Conservation (phyloP, 2,113 vertebrate genomes). For the Martes martes region DNA sequence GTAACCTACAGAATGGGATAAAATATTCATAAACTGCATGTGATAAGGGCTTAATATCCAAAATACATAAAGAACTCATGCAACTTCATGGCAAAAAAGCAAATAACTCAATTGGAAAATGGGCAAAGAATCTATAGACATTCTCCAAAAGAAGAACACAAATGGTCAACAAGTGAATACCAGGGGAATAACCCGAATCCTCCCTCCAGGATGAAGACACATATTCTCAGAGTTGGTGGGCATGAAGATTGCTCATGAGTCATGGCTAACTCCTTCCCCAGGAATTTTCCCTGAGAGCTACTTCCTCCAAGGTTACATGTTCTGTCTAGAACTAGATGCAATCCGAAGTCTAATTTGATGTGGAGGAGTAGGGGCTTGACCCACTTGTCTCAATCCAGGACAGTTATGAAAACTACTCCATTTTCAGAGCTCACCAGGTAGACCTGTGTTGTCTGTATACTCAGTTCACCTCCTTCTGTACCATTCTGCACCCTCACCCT, state of each 20-base stretch:
- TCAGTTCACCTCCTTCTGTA: background rate
- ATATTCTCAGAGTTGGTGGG: background rate
- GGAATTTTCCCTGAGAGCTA: no score
- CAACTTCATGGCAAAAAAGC: background rate
- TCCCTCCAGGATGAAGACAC: background rate
- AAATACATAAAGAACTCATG: background rate
- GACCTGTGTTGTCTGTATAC: background rate
- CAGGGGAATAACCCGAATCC: background rate
- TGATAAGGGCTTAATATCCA: background rate
- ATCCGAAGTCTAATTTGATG: background rate
- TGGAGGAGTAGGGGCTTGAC: no score
- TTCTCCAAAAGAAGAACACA: background rate
- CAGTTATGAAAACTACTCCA: background rate
- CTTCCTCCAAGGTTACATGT: background rate
- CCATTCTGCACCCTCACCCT: background rate
- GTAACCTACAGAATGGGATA: background rate
- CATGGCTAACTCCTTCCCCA: background rate
- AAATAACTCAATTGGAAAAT: background rate
- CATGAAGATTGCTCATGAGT: background rate
- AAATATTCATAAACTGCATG: background rate
- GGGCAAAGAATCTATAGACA: background rate
- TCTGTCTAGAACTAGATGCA: background rate
- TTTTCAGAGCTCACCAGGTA: background rate
- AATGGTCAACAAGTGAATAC: background rate
- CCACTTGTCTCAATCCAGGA: background rate